A percentile compares a stretch with the other conserved stretches of the same genome.
phyloP scores from a whole-genome alignment of 2,888 invertebrate species.

The Aphidius colemani region DNA sequence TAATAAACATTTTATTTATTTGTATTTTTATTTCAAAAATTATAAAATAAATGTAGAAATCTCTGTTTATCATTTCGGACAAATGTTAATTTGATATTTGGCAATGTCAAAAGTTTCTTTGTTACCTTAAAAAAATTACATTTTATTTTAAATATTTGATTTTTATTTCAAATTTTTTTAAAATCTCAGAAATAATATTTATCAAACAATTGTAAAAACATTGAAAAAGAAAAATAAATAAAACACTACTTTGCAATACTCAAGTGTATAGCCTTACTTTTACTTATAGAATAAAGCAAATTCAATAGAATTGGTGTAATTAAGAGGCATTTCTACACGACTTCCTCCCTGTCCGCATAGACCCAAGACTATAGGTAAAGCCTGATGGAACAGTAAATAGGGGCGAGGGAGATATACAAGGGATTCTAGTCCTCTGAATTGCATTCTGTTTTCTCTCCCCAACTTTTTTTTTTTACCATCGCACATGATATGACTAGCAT shows the following conservation, averaged over 20 bases:
- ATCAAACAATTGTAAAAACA: too few species aligned
- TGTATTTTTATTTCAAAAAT: too few species aligned
- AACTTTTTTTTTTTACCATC: not conserved
- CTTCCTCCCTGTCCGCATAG: slow-evolving; percentile 41
- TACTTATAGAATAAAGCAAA: slow-evolving; percentile 45
- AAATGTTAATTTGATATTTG: too few species aligned
- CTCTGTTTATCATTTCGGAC: too few species aligned
- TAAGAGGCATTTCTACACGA: slow-evolving; percentile 60
- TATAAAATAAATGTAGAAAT: too few species aligned
- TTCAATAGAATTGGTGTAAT: slow-evolving; percentile 60
- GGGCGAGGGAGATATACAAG: slow-evolving; percentile 26
- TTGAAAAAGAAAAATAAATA: slow-evolving; percentile 14
- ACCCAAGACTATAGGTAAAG: slow-evolving; percentile 33
- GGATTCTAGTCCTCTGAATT: slow-evolving; percentile 22
- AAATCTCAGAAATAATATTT: too few species aligned
- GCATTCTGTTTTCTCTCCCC: slow-evolving; percentile 20
- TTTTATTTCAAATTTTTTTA: too few species aligned
- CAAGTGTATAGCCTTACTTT: slow-evolving; percentile 47
- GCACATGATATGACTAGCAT: too few species aligned
- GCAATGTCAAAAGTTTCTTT: too few species aligned
- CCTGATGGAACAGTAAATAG: slow-evolving; percentile 51
- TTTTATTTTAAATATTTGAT: too few species aligned
- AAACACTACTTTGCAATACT: slow-evolving; percentile 47
- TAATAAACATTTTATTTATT: too few species aligned
- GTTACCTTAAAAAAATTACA: too few species aligned